Percentiles rank a stretch among this genome's conserved stretches.
Evolutionary conservation across 2,888 invertebrate species (phyloP).

Genomic region (Cybosia mesomella): DNA sequence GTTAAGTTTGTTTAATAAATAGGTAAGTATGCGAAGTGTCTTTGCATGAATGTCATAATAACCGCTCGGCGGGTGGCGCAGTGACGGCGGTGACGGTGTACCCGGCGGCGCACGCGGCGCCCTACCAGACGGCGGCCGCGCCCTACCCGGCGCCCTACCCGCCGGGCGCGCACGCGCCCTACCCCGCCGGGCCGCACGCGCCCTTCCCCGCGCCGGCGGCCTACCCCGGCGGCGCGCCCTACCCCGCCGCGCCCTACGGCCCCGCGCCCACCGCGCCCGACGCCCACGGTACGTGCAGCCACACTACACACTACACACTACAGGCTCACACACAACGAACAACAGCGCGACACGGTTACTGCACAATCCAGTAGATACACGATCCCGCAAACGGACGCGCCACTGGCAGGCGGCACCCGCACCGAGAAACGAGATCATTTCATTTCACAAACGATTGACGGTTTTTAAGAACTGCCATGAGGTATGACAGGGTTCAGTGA

Average conservation of each 20-base stretch:
- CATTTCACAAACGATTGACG: too few species aligned
- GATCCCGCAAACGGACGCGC: too few species aligned
- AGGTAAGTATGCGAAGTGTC: not conserved
- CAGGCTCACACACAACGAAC: not conserved
- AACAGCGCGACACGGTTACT: too few species aligned
- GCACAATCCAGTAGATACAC: too few species aligned
- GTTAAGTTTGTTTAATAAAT: too few species aligned
- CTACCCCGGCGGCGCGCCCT: conserved; percentile 38
- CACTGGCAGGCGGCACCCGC: too few species aligned
- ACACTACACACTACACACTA: not conserved
- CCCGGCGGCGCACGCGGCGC: conserved; percentile 28
- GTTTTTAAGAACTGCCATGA: too few species aligned
- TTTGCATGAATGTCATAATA: not conserved
- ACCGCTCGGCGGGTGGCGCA: not conserved
- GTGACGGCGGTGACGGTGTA: conserved; percentile 41
- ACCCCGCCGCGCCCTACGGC: conserved; percentile 41
- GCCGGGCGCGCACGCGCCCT: conserved; percentile 24
- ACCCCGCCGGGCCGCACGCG: conserved; percentile 36
- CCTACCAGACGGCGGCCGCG: conserved; percentile 21
- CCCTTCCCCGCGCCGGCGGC: conserved; percentile 41
- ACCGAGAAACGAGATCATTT: too few species aligned
- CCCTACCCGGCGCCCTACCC: conserved; percentile 24
- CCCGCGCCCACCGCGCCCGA: conserved; percentile 68
- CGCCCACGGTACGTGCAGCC: conserved; percentile 56
- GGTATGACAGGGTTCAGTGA: too few species aligned